A percentile compares a stretch with the other conserved stretches of the same genome.
Evolutionary conservation across 2,797 vertebrate genomes (phyloP).

Genomic region (Emydoidea blandingii): DNA sequence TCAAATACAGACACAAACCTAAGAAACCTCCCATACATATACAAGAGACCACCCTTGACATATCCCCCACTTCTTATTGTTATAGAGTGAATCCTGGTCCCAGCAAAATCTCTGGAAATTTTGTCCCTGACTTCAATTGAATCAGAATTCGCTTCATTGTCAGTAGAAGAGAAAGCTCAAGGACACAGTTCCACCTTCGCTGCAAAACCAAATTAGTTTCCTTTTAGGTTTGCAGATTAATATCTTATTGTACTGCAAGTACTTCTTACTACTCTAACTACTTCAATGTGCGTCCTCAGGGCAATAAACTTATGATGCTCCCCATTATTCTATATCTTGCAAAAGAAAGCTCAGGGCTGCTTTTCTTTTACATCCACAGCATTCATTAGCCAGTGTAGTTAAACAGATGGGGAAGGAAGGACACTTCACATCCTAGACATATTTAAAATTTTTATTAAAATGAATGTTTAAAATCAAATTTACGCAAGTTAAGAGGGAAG

Average conservation of each 20-base stretch:
- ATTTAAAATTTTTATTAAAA: too few relatives aligned
- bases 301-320: slow-evolving; percentile 62
- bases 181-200: background rate
- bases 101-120: slow-evolving; percentile 35
- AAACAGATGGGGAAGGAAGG: slow-evolving; percentile 55
- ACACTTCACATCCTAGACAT: slow-evolving; percentile 49
- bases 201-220: background rate
- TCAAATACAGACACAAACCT: background rate
- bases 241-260: slow-evolving; percentile 44
- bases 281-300: slow-evolving; percentile 66
- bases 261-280: slow-evolving; percentile 68
- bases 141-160: slow-evolving; percentile 54
- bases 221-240: slow-evolving; percentile 52
- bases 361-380: slow-evolving; percentile 68
- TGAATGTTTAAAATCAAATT: too few relatives aligned
- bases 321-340: slow-evolving; percentile 68
- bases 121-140: slow-evolving; percentile 37
- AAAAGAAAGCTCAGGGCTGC: slow-evolving; percentile 67
- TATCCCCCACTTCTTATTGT: background rate
- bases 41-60: background rate
- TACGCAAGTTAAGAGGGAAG: too few relatives aligned
- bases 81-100: background rate
- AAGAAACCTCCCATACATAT: background rate
- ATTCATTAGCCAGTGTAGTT: slow-evolving; percentile 47
- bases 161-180: slow-evolving; percentile 41